Evolutionary conservation across 2,888 invertebrate genomes (phyloP), one percentile per base, ranked within the genome.

Genomic region (Teleiodes luculella): DNA sequence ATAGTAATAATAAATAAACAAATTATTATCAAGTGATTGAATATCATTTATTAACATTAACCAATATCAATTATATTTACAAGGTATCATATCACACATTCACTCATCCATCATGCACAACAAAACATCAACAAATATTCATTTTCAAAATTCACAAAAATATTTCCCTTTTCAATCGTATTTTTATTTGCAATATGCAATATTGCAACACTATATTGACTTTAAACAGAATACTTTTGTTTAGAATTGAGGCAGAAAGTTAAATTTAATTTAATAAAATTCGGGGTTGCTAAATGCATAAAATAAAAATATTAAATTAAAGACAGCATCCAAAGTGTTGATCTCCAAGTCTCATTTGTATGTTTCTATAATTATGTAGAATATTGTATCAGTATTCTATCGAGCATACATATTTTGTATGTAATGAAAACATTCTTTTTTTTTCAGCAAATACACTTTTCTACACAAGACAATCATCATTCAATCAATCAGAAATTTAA

Each of bases 51-150:
- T 76, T 80, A 83, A 78, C 76, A 83, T 79, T 86, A 85, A 77
- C 75, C 74, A 81, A 79, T 83, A 83, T 78, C 69, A 78, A 78
- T 83, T 74, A 78, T 84, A 83, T 84, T 83, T 83, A 85, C 83
- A 83, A 76, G 69, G 58, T 73, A 70, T 75, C 71, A 68, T 69
- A 11, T 43, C 43, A 13, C 28, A 6, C 74, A 69, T 72, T 71
- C 78, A 71, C 67, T 62, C 76, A 56, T 63, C 66, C 76, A 56
- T 63, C 66, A 54, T 54, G 48, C 57, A 54, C 36, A 55, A 51
- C 43, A 36, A 41, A 53, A 74, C 70, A 73, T 73, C 68, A 83
- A 83, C 81, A 80, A 82, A 80, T 81, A 80, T 81, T 75, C 80
- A 78, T 67, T 43, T 8, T 41, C 67, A 75, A 71, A 70, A 70